A percentile compares a stretch with the other conserved stretches of the same genome.
phyloP scores from a whole-genome alignment of 2,113 vertebrate species.

The Mugil cephalus region DNA sequence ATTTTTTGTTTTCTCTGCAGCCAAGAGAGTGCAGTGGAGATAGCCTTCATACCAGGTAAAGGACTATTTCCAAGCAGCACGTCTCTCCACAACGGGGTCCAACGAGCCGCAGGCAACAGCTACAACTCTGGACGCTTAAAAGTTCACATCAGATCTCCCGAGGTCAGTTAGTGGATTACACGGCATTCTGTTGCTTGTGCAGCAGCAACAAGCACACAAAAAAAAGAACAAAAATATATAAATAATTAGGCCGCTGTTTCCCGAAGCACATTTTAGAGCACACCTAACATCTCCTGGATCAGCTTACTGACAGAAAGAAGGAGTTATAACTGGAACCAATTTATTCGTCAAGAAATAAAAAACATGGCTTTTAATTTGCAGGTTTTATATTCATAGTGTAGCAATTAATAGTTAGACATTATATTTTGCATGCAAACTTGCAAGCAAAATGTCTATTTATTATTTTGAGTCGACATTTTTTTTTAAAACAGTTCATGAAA shows the following conservation, averaged over 20 bases:
- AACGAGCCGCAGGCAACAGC: constrained; percentile 82
- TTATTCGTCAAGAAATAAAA: no score
- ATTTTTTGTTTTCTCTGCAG: constrained; percentile 66
- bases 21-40: constrained; percentile 86
- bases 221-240: not conserved
- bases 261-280: not conserved
- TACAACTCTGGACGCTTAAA: constrained; percentile 86
- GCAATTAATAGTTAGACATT: no score
- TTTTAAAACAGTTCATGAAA: no score
- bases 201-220: not conserved
- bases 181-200: not conserved
- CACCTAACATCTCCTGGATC: not conserved
- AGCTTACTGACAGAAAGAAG: not conserved
- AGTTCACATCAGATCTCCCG: constrained; percentile 86
- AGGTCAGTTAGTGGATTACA: constrained; percentile 80
- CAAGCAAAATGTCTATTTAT: no score
- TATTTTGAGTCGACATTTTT: no score
- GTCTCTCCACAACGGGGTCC: constrained; percentile 81
- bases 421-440: no score
- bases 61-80: constrained; percentile 81
- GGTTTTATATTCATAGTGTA: no score
- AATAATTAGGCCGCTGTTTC: not conserved
- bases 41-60: constrained; percentile 91
- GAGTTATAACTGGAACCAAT: no score
- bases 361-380: no score